Conservation (phyloP, 2,797 vertebrate species). For the Alca torda region DNA sequence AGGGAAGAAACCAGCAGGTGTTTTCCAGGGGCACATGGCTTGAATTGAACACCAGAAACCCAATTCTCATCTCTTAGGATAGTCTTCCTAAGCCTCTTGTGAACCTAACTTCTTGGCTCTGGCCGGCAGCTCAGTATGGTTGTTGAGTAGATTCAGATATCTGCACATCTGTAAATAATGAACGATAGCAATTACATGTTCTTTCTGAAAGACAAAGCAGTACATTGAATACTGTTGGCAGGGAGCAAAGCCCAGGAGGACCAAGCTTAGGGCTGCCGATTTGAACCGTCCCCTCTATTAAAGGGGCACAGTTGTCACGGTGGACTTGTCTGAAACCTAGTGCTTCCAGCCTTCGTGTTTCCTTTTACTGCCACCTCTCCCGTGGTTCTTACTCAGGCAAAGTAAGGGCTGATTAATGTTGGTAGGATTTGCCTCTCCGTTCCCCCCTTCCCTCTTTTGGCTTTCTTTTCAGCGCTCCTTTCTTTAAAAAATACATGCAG, state of each 20-base stretch:
- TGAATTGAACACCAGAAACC: slow-evolving; percentile 46
- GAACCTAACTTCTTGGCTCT: slow-evolving; percentile 46
- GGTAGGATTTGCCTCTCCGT: not conserved
- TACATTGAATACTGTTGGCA: slow-evolving; percentile 57
- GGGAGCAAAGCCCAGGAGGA: slow-evolving; percentile 40
- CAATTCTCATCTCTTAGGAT: slow-evolving; percentile 41
- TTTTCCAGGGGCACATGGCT: slow-evolving; percentile 41
- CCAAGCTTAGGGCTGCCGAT: slow-evolving; percentile 22
- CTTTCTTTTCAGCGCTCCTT: not conserved
- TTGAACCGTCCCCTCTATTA: not conserved
- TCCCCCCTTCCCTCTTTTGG: not conserved
- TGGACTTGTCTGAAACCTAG: not conserved
- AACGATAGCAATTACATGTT: slow-evolving; percentile 37
- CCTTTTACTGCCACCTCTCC: not conserved
- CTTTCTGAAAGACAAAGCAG: slow-evolving; percentile 50
- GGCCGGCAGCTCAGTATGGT: not conserved
- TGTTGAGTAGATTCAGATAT: slow-evolving; percentile 52
- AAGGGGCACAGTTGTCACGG: not conserved
- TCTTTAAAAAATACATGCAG: not conserved
- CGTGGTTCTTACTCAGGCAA: not conserved
- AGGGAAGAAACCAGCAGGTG: slow-evolving; percentile 66
- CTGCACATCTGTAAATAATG: slow-evolving; percentile 66
- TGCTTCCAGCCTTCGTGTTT: not conserved
- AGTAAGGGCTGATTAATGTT: not conserved
- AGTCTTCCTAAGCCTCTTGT: slow-evolving; percentile 48